Base-by-base conservation (phyloP, 2,797 vertebrate genomes). In the Hypotaenidia okinawae region DNA sequence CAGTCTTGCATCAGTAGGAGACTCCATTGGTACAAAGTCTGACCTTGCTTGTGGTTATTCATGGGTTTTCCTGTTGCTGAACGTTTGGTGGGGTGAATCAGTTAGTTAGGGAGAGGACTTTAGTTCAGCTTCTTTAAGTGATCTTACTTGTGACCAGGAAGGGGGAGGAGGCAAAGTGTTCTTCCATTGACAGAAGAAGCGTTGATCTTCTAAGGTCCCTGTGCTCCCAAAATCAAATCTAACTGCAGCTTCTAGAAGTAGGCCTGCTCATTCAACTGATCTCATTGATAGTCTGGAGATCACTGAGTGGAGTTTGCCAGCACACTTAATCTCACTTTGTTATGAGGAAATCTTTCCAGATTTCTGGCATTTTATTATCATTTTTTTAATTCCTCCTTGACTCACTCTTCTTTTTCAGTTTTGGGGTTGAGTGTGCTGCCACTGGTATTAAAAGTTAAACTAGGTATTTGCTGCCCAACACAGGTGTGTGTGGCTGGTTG, bases 81-180 rank as follows among this genome's bases (percentile, higher is more conserved):
- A 35, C 9, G 11, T 54, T 66, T 72, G 47, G 27, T 68, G 11
- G 52, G 51, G 63, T 2, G 1, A 79, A 32, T 90, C 17, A 33
- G 18, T 25, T 67, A 70, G 13, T 5, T 13, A n/a, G 16, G 0
- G 2, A 15, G 22, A 15, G 51, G 3, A 57, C 37, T 37, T 72
- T 11, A 39, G 8, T 52, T 91, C 35, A 84, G 4, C 22, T 23
- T 55, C 30, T 68, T 61, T 47, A 59, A 47, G 43, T 76, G 57
- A 21, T 39, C 12, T 45, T 52, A 32, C 22, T n/a, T 39, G 23
- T 39, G 45, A 69, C 59, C n/a, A 19, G 30, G 66, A 51, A 66
- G 39, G 39, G 39, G 41, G 25, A 45, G 61, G 14, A 57, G 58
- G 22, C 21, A 22, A 52, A 33, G 3, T 33, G 24, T 73, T 80